Evolutionary conservation across 2,888 invertebrate genomes (phyloP).

Genomic region (Eulithis prunata): DNA sequence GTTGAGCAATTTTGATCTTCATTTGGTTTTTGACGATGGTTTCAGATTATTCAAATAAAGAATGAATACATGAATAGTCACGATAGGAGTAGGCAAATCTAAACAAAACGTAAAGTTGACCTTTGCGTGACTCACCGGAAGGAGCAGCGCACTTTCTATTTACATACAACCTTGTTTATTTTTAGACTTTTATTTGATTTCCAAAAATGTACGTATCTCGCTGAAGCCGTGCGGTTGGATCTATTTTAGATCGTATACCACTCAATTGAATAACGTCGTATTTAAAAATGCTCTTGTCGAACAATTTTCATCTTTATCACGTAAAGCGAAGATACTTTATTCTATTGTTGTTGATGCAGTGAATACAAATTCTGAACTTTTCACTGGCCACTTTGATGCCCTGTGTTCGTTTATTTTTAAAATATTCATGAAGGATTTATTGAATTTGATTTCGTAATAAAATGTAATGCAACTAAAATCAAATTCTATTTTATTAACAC

Average conservation of each 20-base stretch:
- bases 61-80: background rate
- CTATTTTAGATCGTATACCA: constrained; percentile 71
- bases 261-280: constrained; percentile 69
- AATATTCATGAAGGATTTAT: constrained; percentile 50
- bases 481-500: background rate
- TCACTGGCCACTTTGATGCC: constrained; percentile 46
- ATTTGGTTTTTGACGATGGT: constrained; percentile 8
- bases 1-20: background rate
- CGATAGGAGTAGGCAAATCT: constrained; percentile 12
- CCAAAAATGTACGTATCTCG: constrained; percentile 82
- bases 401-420: constrained; percentile 49
- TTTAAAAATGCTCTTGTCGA: constrained; percentile 52
- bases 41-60: constrained; percentile 5
- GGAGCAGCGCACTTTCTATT: constrained; percentile 58
- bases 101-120: constrained; percentile 53
- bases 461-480: constrained; percentile 13
- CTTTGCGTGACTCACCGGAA: constrained; percentile 52
- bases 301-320: constrained; percentile 62
- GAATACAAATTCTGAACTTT: constrained; percentile 48
- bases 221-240: constrained; percentile 66
- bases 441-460: constrained; percentile 44
- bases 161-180: constrained; percentile 74
- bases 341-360: constrained; percentile 42
- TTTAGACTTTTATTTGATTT: constrained; percentile 79
- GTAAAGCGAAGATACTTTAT: constrained; percentile 46